Evolutionary conservation across 2,888 invertebrate species (phyloP), one percentile per base, ranked within the genome.

Genomic region (Lingula anatina): DNA sequence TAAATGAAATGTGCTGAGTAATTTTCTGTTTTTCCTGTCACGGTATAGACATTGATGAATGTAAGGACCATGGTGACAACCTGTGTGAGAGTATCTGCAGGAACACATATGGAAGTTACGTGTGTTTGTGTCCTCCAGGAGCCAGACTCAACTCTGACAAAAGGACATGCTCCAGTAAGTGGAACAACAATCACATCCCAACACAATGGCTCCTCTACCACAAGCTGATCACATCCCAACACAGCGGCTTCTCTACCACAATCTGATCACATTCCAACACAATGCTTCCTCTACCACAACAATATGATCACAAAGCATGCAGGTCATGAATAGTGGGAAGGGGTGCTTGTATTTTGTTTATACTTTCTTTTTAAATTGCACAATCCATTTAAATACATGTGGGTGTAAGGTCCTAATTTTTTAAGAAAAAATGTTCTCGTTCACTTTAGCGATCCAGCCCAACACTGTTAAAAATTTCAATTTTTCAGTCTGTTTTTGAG

Each of bases 41-140:
- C n/a, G n/a, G n/a, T n/a, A n/a, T n/a, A 61, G 63, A 63, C 49
- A 47, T 57, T 3, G 49, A 64, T 44, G 64, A 64, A 40, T 64
- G 64, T 47, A 18, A 21, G 1, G 18, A 36, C 43, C 47, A 56
- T 42, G 48, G 50, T 5, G 40, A 37, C 3, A 47, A 49, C 1
- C 49, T 56, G 20, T 64, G 64, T 49, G 50, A 61, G 44, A 50
- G 58, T 28, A 47, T 49, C 37, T 64, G 64, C 49, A 47, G 59
- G 15, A 64, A 63, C 46, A 63, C 64, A 1, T 52, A 52, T 23
- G 64, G 64, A 15, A 53, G 59, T 27, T 64, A 54, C 46, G 46
- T 54, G 39, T 64, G 64, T 54, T 38, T 61, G 18, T 64, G 64
- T 54, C 60, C 62, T 0, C 60, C 56, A 3, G 62, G 62, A 15